Evolutionary conservation across 2,888 invertebrate genomes (phyloP), one percentile per base, ranked within the genome.

Genomic region (Epinotia bilunana): DNA sequence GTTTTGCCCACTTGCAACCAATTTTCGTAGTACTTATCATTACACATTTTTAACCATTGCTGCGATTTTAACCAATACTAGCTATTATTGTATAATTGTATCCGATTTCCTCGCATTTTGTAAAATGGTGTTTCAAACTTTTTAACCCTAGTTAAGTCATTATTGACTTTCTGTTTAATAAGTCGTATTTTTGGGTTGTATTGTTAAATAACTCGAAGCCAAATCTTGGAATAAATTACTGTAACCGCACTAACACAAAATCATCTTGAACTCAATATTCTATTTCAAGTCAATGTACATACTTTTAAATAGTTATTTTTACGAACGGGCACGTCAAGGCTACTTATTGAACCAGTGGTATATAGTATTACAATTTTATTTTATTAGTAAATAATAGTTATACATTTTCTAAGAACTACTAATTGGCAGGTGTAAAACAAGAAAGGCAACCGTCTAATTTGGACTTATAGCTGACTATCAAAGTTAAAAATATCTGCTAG

Each of bases 381-480:
- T 33, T 33, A 46, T 55, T 57, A n/a, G 20, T 53, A 28, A 68
- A 68, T 68, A 68, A 73, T 68, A 68, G 33, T 67, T 58, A 68
- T 73, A 64, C 46, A 64, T 64, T 57, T 64, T 72, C 72, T 72
- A 72, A 55, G 3, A 53, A 43, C 63, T 72, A 72, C 20, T 78
- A 78, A 74, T 62, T 80, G 81, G 81, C 83, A 81, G 82, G 83
- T 83, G 79, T 83, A 80, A 83, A 82, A 83, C 84, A 83, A 77
- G 78, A 78, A 86, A 87, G 84, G 84, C 85, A 84, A 80, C 77
- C 18, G 63, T 80, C 80, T 84, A 83, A 80, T 75, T 78, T 82
- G 83, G 82, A 83, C 82, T 79, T 80, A 76, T 77, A 77, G 39
- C 28, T 55, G 60, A 68, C 20, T 53, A 65, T 55, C 55, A 65